Conservation (phyloP, 2,888 invertebrate genomes). For the Ichneumoninae sp. region DNA sequence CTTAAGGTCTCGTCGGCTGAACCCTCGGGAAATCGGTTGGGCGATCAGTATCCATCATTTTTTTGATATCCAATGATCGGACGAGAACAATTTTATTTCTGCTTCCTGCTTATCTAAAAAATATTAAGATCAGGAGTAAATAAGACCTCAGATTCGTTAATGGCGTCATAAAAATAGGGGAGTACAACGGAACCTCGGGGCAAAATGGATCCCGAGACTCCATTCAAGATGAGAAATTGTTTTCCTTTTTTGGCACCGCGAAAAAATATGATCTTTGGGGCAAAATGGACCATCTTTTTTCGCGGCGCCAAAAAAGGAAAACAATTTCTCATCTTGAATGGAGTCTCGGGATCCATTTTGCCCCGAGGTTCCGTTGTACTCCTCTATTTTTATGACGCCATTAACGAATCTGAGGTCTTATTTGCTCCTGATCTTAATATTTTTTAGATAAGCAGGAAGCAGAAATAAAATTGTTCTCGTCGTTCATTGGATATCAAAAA, state of each 20-base stretch:
- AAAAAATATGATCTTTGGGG: neutral
- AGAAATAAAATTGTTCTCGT: too few relatives aligned
- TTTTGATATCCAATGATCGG: too few relatives aligned
- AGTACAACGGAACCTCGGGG: neutral
- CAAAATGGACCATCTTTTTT: neutral
- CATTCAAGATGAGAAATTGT: neutral
- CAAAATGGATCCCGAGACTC: neutral
- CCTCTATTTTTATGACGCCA: too few relatives aligned
- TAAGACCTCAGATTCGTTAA: too few relatives aligned
- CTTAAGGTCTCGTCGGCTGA: constrained; percentile 49
- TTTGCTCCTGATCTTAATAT: neutral
- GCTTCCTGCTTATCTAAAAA: neutral
- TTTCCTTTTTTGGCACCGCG: neutral
- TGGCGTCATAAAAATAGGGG: too few relatives aligned
- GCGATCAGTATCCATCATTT: neutral
- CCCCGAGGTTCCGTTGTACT: neutral
- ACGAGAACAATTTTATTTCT: too few relatives aligned
- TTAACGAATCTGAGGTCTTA: too few relatives aligned
- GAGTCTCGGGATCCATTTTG: neutral
- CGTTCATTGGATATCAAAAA: too few relatives aligned
- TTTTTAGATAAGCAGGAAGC: neutral
- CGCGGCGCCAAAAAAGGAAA: neutral
- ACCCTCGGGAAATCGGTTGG: constrained; percentile 33
- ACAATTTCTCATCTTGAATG: neutral
- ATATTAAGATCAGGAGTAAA: neutral